Percentiles rank a stretch among this genome's conserved stretches.
Conservation (phyloP, 2,888 invertebrate species). For the Noctua janthina region DNA sequence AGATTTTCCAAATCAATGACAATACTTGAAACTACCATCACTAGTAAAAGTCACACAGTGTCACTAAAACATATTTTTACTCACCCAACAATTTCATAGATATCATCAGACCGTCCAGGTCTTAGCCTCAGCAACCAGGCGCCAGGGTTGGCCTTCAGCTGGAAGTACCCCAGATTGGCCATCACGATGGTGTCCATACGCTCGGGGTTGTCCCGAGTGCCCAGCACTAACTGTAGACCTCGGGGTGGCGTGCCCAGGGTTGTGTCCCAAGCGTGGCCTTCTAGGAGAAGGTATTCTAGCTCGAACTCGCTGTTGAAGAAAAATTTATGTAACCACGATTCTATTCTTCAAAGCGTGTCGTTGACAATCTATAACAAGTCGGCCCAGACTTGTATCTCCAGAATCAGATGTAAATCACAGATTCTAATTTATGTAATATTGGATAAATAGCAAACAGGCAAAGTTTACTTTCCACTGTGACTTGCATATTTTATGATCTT, state of each 20-base stretch:
- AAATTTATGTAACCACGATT: not conserved
- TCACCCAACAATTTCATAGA: slow-evolving; percentile 96
- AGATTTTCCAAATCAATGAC: too few relatives aligned
- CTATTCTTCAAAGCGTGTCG: not conserved
- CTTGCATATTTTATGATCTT: not conserved
- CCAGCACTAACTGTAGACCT: slow-evolving; percentile 98
- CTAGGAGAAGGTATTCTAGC: slow-evolving; percentile 97
- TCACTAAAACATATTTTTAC: not conserved
- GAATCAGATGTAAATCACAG: not conserved
- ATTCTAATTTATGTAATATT: not conserved
- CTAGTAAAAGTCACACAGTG: too few relatives aligned
- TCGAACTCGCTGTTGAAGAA: slow-evolving; percentile 95
- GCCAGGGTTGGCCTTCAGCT: slow-evolving; percentile 98
- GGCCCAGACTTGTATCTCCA: not conserved
- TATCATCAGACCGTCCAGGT: slow-evolving; percentile 98
- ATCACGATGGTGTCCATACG: slow-evolving; percentile 99
- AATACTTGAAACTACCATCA: too few relatives aligned
- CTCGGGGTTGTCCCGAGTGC: slow-evolving; percentile 94
- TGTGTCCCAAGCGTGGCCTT: slow-evolving; percentile 98
- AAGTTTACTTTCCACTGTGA: not conserved
- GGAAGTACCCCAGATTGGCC: slow-evolving; percentile 99
- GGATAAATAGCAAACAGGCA: not conserved
- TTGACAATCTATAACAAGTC: not conserved
- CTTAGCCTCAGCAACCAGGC: slow-evolving; percentile 97
- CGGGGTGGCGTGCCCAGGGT: slow-evolving; percentile 97